Conservation (phyloP, 2,888 invertebrate species). For the Amaurobius ferox region DNA sequence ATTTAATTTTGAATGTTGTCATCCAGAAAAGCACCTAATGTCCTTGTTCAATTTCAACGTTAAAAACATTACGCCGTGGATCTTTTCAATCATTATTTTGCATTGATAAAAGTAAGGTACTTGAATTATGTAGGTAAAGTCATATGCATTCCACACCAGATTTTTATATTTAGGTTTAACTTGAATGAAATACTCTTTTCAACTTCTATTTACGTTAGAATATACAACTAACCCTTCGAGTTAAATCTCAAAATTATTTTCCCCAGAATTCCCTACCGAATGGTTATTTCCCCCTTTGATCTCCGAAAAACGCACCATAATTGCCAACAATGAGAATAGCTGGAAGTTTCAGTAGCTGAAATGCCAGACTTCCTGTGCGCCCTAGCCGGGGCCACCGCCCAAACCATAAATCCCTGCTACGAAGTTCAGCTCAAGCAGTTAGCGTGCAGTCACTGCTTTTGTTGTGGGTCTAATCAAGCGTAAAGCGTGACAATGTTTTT, state of each 20-base stretch:
- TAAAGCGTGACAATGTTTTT: constrained; percentile 1
- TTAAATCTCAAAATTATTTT: background rate
- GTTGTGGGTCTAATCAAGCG: constrained; percentile 1
- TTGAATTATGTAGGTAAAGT: no score
- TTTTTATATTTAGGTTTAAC: no score
- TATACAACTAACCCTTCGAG: no score
- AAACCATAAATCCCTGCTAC: background rate
- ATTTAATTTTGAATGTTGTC: no score
- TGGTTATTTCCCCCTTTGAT: background rate
- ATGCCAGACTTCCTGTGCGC: background rate
- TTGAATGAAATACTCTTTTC: no score
- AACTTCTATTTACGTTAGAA: no score
- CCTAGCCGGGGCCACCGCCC: constrained; percentile 2
- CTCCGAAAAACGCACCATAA: background rate
- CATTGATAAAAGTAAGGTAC: no score
- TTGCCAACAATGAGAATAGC: background rate
- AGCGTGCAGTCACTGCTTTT: background rate
- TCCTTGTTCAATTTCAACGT: no score
- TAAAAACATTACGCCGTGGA: no score
- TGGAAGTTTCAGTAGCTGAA: background rate
- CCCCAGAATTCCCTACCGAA: background rate
- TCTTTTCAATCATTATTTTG: no score
- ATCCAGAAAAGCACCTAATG: no score
- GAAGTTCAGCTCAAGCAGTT: background rate
- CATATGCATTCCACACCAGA: no score